Percentiles rank a stretch among this genome's conserved stretches.
Conservation (phyloP, 2,888 invertebrate species). For the Epiblema foenella region DNA sequence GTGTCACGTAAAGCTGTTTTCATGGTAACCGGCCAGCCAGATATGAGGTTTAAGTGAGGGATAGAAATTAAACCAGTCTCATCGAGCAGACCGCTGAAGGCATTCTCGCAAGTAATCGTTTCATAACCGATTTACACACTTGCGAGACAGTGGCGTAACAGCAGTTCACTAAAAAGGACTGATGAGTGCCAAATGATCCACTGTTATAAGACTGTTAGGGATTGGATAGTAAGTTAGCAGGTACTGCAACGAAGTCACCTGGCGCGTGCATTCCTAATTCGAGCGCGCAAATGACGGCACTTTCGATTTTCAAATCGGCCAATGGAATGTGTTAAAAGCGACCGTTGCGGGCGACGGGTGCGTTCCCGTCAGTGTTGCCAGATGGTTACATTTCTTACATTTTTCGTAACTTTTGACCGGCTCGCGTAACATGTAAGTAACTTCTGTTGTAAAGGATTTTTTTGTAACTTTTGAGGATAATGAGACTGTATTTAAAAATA, state of each 20-base stretch:
- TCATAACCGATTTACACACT: constrained; percentile 58
- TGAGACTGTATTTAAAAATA: too few species aligned
- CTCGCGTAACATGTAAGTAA: too few species aligned
- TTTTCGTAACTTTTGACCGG: too few species aligned
- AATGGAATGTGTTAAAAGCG: constrained; percentile 49
- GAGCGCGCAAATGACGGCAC: constrained; percentile 61
- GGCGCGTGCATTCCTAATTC: constrained; percentile 58
- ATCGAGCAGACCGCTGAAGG: constrained; percentile 44
- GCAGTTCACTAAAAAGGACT: not conserved
- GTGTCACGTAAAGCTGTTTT: not conserved
- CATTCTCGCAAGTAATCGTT: constrained; percentile 64
- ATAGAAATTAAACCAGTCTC: constrained; percentile 51
- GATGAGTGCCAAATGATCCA: not conserved
- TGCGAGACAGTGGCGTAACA: constrained; percentile 44
- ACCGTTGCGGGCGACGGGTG: constrained; percentile 38
- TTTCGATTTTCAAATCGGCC: constrained; percentile 64
- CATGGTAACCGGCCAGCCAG: not conserved
- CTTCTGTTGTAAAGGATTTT: too few species aligned
- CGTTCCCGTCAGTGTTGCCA: too few species aligned
- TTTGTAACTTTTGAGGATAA: too few species aligned
- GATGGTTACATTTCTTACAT: too few species aligned
- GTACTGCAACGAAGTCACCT: constrained; percentile 32
- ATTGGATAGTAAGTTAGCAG: not conserved
- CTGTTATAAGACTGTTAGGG: not conserved
- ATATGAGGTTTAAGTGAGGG: constrained; percentile 3